Evolutionary conservation across 2,113 vertebrate genomes (phyloP).

Genomic region (Zosterops japonicus): DNA sequence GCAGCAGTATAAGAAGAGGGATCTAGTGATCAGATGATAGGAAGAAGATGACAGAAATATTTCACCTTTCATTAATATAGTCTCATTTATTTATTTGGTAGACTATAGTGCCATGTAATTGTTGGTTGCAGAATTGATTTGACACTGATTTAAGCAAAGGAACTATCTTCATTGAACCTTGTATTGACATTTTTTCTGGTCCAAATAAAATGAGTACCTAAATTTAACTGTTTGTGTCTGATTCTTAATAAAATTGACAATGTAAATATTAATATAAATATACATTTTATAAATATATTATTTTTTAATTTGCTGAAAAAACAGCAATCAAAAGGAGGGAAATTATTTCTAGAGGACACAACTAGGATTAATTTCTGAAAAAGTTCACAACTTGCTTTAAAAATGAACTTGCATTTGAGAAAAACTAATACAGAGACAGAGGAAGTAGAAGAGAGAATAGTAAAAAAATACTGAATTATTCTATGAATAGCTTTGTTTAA

Average conservation of each 20-base stretch:
- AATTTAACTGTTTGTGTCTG: not conserved
- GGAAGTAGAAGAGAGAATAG: not conserved
- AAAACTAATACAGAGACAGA: not conserved
- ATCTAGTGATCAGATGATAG: not conserved
- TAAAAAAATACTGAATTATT: not conserved
- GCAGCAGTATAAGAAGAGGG: not conserved
- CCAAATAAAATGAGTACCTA: not conserved
- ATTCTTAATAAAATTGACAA: not conserved
- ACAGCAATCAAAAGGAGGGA: not conserved
- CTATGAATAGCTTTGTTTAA: not conserved
- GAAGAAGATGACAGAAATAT: not conserved
- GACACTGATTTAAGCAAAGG: not conserved
- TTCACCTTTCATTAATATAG: not conserved
- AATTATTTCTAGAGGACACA: not conserved
- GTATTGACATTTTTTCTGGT: not conserved
- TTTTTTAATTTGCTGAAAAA: not conserved
- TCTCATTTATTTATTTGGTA: not conserved
- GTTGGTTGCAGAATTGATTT: not conserved
- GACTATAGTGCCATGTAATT: not conserved
- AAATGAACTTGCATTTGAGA: not conserved
- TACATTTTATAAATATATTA: not conserved
- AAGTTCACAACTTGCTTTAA: not conserved
- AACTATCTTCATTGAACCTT: not conserved
- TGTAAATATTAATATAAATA: not conserved
- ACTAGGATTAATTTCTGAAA: not conserved